Conservation (phyloP, 30 jellyfish, hydroid and myxozoan species). For the Nemopilema nomurai region DNA sequence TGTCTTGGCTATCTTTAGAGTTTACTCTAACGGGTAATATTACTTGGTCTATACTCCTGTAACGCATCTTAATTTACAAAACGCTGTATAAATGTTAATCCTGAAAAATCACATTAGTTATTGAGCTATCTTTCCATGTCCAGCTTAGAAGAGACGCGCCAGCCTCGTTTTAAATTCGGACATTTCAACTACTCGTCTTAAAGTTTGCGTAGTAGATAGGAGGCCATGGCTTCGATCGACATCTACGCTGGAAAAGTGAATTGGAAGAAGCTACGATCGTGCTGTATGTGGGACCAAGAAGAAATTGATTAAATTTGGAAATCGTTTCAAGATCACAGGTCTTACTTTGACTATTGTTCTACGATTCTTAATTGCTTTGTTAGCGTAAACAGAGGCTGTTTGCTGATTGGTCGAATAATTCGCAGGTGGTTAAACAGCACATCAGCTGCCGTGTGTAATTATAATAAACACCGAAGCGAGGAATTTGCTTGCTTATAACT, state of each 20-base stretch:
- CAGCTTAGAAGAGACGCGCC: not conserved
- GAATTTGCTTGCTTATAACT: slow-evolving; percentile 73
- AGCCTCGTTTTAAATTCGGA: not conserved
- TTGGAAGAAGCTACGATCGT: not conserved
- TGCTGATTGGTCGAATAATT: slow-evolving; percentile 75
- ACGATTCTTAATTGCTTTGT: slow-evolving; percentile 85
- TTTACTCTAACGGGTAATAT: too few species aligned
- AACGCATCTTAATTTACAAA: too few species aligned
- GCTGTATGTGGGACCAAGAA: not conserved
- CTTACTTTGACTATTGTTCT: slow-evolving; percentile 63
- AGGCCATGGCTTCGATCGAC: too few species aligned
- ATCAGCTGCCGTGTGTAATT: slow-evolving; percentile 89
- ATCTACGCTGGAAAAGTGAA: not conserved
- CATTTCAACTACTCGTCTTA: not conserved
- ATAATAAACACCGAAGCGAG: slow-evolving; percentile 72
- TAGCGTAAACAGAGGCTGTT: slow-evolving; percentile 82
- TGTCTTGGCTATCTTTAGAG: too few species aligned
- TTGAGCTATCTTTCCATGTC: not conserved
- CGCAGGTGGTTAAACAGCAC: slow-evolving; percentile 95
- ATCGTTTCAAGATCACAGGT: slow-evolving; percentile 62
- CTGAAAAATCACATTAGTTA: not conserved
- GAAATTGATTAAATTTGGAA: slow-evolving; percentile 62
- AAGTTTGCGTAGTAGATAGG: not conserved
- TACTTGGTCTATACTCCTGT: too few species aligned
- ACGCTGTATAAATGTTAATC: not conserved